Conservation (phyloP, 2,113 vertebrate species). For the Hydropotes inermis region DNA sequence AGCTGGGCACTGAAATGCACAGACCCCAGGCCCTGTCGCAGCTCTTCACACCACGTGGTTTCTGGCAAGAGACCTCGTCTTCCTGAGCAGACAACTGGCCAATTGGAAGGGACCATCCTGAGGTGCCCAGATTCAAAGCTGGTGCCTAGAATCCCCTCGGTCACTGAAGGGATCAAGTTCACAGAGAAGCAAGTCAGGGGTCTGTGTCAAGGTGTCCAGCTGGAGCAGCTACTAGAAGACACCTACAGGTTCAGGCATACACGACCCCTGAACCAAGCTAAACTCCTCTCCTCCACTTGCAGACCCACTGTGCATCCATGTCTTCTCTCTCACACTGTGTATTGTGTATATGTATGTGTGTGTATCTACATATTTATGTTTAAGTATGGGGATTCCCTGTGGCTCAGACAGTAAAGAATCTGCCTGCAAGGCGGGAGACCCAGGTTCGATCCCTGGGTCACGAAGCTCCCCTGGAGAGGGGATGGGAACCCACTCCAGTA, state of each 20-base stretch:
- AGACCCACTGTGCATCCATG: not conserved
- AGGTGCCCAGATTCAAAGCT: not conserved
- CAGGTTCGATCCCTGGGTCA: not conserved
- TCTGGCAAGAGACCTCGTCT: no score
- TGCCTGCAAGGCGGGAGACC: not conserved
- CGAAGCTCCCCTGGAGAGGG: not conserved
- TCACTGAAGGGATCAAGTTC: not conserved
- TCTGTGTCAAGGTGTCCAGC: not conserved
- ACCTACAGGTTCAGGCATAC: not conserved
- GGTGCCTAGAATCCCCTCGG: no score
- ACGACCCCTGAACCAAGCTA: not conserved
- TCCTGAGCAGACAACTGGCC: no score
- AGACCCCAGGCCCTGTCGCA: not conserved
- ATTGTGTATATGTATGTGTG: not conserved
- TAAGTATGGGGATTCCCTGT: not conserved
- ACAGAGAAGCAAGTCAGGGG: not conserved
- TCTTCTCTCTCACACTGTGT: not conserved
- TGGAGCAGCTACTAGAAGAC: not conserved
- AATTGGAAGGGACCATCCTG: not conserved
- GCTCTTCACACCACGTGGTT: not conserved
- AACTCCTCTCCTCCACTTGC: not conserved
- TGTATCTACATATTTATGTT: fast-evolving
- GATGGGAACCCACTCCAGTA: not conserved
- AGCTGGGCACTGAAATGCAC: fast-evolving
- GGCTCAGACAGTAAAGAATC: not conserved